Conservation (phyloP, 1,140 invertebrate genomes). For the Condylostylus longicornis region DNA sequence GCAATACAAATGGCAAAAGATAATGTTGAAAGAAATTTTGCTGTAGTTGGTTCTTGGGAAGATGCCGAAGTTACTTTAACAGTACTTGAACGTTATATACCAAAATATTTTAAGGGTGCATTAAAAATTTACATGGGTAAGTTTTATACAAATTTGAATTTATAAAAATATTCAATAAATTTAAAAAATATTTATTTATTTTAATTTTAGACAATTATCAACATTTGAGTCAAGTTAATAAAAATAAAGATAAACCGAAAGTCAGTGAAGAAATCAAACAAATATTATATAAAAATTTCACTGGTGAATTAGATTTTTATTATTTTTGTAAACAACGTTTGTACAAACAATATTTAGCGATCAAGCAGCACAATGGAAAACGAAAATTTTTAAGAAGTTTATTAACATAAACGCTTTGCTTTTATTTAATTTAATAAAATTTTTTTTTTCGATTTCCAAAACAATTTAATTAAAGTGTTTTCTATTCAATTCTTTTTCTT, state of each 20-base stretch:
- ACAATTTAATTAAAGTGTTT: too few relatives aligned
- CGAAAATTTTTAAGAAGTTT: too few relatives aligned
- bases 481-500: too few relatives aligned
- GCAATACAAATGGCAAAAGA: conserved; percentile 66
- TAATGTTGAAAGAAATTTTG: conserved; percentile 67
- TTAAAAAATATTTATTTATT: too few relatives aligned
- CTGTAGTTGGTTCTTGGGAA: conserved; percentile 72
- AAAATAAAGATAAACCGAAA: conserved; percentile 32
- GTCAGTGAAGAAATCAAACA: conserved; percentile 68
- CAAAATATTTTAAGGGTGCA: conserved; percentile 63
- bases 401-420: too few relatives aligned
- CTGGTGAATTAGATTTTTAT: conserved; percentile 78
- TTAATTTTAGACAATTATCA: conserved; percentile 57
- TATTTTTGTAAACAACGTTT: conserved; percentile 75
- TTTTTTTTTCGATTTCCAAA: too few relatives aligned
- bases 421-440: too few relatives aligned
- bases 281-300: conserved; percentile 69
- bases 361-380: too few relatives aligned
- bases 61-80: conserved; percentile 69
- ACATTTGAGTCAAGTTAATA: conserved; percentile 47
- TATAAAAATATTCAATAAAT: too few relatives aligned
- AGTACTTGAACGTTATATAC: conserved; percentile 68
- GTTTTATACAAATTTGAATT: too few relatives aligned
- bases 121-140: conserved; percentile 24
- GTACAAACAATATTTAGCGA: conserved; percentile 59